A percentile compares a stretch with the other conserved stretches of the same genome.
Conservation (phyloP, 2,888 invertebrate species). For the Arenicola marina region DNA sequence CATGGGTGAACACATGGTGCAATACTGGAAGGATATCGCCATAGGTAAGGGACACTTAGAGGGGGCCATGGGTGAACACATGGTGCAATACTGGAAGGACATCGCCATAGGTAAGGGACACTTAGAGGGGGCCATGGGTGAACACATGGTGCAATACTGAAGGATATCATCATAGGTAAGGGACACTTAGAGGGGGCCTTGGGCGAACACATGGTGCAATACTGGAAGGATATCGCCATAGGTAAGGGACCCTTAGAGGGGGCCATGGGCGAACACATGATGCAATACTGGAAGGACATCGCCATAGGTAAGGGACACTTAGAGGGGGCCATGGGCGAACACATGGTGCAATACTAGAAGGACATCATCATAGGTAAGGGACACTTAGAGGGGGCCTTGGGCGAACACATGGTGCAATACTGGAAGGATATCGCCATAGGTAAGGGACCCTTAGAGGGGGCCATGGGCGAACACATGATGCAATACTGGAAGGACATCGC, state of each 20-base stretch:
- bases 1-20: constrained; percentile 63
- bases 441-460: not conserved
- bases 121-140: constrained; percentile 56
- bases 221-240: constrained; percentile 41
- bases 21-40: constrained; percentile 61
- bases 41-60: constrained; percentile 56
- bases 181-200: constrained; percentile 59
- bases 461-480: no score
- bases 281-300: constrained; percentile 62
- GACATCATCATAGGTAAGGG: not conserved
- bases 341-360: constrained; percentile 61
- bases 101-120: not conserved
- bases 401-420: not conserved
- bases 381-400: not conserved
- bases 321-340: constrained; percentile 61
- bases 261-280: constrained; percentile 62
- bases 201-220: constrained; percentile 63
- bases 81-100: constrained; percentile 60
- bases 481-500: constrained; percentile 62
- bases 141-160: constrained; percentile 63
- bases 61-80: constrained; percentile 60
- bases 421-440: not conserved
- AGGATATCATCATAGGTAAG: constrained; percentile 53
- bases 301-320: constrained; percentile 54
- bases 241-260: not conserved